Evolutionary conservation across 2,113 vertebrate genomes (phyloP).

Genomic region (Sinocyclocheilus anshuiensis): DNA sequence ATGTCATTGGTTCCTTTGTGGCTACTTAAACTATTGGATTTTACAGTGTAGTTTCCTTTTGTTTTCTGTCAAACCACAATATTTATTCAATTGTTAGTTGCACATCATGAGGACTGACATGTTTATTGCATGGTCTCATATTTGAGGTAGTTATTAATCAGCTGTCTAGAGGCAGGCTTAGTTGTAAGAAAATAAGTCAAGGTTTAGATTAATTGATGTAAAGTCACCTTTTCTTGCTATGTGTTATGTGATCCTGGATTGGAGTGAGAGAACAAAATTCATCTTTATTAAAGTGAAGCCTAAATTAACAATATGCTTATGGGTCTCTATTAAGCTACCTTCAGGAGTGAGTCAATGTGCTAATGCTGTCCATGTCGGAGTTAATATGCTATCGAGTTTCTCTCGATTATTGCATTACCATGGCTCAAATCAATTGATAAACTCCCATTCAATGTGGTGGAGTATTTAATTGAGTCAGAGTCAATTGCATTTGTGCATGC

Average conservation of each 20-base stretch:
- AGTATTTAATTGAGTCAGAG: constrained; percentile 99
- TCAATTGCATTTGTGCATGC: constrained; percentile 95
- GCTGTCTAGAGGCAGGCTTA: not conserved
- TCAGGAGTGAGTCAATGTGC: constrained; percentile 70
- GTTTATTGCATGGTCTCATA: not conserved
- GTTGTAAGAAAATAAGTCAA: constrained; percentile 15
- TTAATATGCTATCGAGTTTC: constrained; percentile 96
- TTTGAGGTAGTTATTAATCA: constrained; percentile 1
- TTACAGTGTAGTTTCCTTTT: not conserved
- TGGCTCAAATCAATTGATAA: constrained; percentile 97
- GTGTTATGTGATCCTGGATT: constrained; percentile 40
- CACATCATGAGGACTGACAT: not conserved
- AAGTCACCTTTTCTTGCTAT: constrained; percentile 18
- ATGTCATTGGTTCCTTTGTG: too few relatives aligned
- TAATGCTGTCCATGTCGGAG: constrained; percentile 77
- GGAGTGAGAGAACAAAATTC: constrained; percentile 53
- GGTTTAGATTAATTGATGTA: not conserved
- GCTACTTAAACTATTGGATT: too few relatives aligned
- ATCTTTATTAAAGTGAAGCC: constrained; percentile 71
- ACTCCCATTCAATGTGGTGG: constrained; percentile 92
- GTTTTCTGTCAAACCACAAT: not conserved
- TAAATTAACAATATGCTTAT: constrained; percentile 68
- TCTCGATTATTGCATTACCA: constrained; percentile 98
- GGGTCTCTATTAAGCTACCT: constrained; percentile 71
- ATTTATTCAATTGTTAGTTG: not conserved